A percentile compares a stretch with the other conserved stretches of the same genome.
These are phyloP conservation scores for Trissolcus japonicus DNA, from an alignment of 2,888 invertebrate genomes.

Conservation along the genomic window DNA sequence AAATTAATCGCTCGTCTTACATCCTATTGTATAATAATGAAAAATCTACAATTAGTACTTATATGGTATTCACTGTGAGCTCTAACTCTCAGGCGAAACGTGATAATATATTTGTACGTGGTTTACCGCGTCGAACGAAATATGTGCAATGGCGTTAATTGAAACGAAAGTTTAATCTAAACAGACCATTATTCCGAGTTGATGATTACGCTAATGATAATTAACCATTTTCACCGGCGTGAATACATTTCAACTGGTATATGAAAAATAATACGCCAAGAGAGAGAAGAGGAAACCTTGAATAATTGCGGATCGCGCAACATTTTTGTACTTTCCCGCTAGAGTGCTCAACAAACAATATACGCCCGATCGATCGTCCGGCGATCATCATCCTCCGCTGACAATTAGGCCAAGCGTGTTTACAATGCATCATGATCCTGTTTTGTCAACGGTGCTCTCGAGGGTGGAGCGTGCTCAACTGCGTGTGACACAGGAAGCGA, in stretches of 20 bases:
- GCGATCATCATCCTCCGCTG: not conserved
- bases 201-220: constrained; percentile 45
- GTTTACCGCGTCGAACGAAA: constrained; percentile 35
- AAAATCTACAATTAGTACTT: constrained; percentile 39
- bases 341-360: too few relatives aligned
- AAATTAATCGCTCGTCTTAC: constrained; percentile 26
- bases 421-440: constrained; percentile 38
- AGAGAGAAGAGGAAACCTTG: not conserved
- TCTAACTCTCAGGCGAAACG: constrained; percentile 30
- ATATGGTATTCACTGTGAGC: constrained; percentile 18
- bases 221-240: constrained; percentile 40
- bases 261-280: constrained; percentile 24
- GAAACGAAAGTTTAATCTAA: constrained; percentile 51
- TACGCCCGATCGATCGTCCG: not conserved
- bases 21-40: constrained; percentile 44
- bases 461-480: constrained; percentile 74
- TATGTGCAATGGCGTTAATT: constrained; percentile 46
- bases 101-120: constrained; percentile 23
- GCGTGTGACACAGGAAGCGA: constrained; percentile 76
- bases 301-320: not conserved
- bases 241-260: constrained; percentile 34
- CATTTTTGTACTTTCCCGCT: not conserved
- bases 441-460: constrained; percentile 45
- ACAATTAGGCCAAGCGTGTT: constrained; percentile 53
- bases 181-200: constrained; percentile 38